Evolutionary conservation across 2,113 vertebrate genomes (phyloP).

Genomic region (Bambusicola thoracicus): DNA sequence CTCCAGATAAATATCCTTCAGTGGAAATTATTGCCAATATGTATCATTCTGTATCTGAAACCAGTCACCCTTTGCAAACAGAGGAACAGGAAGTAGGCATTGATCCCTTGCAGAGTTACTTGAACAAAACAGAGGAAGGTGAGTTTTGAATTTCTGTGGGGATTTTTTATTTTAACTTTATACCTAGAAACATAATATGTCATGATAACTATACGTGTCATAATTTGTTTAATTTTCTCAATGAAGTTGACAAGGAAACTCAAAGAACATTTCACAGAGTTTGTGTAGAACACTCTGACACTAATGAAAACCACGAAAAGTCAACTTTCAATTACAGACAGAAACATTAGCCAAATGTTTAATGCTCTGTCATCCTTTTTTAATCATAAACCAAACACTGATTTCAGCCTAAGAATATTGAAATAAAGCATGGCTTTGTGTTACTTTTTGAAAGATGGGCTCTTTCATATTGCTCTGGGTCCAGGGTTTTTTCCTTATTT

Average conservation of each 20-base stretch:
- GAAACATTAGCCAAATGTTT: constrained; percentile 53
- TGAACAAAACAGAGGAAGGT: constrained; percentile 83
- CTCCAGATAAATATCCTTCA: constrained; percentile 50
- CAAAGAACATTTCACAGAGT: constrained; percentile 38
- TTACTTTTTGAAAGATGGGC: background rate
- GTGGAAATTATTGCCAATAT: constrained; percentile 72
- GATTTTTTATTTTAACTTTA: background rate
- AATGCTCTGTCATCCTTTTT: constrained; percentile 43
- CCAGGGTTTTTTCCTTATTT: background rate
- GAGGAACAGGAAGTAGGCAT: constrained; percentile 95
- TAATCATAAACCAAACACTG: constrained; percentile 43
- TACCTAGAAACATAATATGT: background rate
- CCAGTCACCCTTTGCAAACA: constrained; percentile 91
- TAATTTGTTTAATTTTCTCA: constrained; percentile 11
- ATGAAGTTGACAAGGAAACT: background rate
- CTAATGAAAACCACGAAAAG: constrained; percentile 30
- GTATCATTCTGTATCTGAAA: constrained; percentile 92
- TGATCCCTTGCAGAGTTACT: constrained; percentile 89
- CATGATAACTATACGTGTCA: background rate
- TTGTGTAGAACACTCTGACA: background rate
- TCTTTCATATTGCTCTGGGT: background rate
- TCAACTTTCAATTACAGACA: constrained; percentile 53
- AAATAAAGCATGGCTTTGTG: constrained; percentile 7
- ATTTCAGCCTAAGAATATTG: constrained; percentile 45
- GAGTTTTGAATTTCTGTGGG: constrained; percentile 62